Conservation (phyloP, 1,140 invertebrate genomes). For the Asbolus verrucosus region DNA sequence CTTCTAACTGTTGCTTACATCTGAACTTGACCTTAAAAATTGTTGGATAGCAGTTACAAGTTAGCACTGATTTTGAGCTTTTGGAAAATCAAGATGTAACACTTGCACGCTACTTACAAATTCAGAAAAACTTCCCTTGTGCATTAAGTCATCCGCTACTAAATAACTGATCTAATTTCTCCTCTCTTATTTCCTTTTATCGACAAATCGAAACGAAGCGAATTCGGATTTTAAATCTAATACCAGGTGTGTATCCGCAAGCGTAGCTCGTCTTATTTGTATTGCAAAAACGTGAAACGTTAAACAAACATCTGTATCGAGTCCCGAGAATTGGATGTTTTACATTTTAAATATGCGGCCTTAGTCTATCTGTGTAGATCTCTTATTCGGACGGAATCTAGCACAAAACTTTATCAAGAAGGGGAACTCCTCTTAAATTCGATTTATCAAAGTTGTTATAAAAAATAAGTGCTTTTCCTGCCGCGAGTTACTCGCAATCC, state of each 20-base stretch:
- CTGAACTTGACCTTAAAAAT: no score
- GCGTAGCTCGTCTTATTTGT: neutral
- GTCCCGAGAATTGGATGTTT: conserved; percentile 20
- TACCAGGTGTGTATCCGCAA: neutral
- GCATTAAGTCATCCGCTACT: no score
- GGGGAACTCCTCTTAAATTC: conserved; percentile 25
- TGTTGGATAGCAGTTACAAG: no score
- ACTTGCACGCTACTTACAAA: no score
- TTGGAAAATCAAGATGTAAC: no score
- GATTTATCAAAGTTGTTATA: conserved; percentile 37
- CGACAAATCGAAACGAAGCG: neutral
- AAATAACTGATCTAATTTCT: no score
- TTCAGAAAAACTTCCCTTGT: no score
- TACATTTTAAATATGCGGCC: conserved; percentile 22
- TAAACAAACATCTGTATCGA: conserved; percentile 3
- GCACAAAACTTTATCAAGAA: conserved; percentile 26
- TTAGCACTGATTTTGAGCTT: no score
- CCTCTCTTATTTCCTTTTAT: no score
- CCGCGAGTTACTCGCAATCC: conserved; percentile 7
- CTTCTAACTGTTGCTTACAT: no score
- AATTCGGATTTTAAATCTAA: neutral
- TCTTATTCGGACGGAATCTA: conserved; percentile 24
- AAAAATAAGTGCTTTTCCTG: conserved; percentile 36
- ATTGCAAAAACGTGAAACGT: neutral
- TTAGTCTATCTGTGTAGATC: conserved; percentile 9